Base-by-base conservation (phyloP, 1,140 invertebrate species). In the Pseudomyrmex concolor region DNA sequence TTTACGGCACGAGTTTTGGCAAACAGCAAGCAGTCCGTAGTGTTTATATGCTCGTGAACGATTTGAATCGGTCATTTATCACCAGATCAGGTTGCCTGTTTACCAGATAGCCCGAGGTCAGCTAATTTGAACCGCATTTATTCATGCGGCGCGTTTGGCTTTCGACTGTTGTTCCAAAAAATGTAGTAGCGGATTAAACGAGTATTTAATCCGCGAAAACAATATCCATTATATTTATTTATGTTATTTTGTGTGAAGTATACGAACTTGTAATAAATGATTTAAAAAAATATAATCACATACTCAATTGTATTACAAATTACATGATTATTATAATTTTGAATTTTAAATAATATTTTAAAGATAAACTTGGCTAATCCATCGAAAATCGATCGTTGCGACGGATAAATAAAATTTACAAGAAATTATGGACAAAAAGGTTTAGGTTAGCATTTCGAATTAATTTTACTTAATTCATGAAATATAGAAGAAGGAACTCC, bases 361-460 rank as follows among this genome's bases (percentile, higher is more conserved):
- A 55, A 78, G 66, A 55, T 15, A 9, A 22, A 55, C 25, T 45
- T 57, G 5, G 34, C 45, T 77, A 78, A 68, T 17, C 12, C 7
- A 43, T 77, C 45, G 34, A 66, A 59, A 66, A 43, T 34, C 5
- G 9, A 7, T 34, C 15, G 5, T 15, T 10, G 17, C 15, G 45
- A 0, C 22, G 4, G 22, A 9, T 48, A 51, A 12, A 34, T 43
- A n/a, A 10, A 68, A 57, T 25, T 2, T 8, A 59, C 17, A 1
- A n/a, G 34, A 7, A 67, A 66, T 50, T 43, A 9, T 10, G 51
- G 34, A 81, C 45, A 68, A 72, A 83, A 66, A 62, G 22, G 34
- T 84, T 4, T 84, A n/a, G n/a, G n/a, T n/a, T n/a, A 78, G 55
- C 74, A 81, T 82, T 73, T 82, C 9, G 66, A 83, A 71, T 83